These are phyloP conservation scores for Donacobius atricapilla DNA, from an alignment of 2,113 vertebrate species.

Conservation along the genomic window DNA sequence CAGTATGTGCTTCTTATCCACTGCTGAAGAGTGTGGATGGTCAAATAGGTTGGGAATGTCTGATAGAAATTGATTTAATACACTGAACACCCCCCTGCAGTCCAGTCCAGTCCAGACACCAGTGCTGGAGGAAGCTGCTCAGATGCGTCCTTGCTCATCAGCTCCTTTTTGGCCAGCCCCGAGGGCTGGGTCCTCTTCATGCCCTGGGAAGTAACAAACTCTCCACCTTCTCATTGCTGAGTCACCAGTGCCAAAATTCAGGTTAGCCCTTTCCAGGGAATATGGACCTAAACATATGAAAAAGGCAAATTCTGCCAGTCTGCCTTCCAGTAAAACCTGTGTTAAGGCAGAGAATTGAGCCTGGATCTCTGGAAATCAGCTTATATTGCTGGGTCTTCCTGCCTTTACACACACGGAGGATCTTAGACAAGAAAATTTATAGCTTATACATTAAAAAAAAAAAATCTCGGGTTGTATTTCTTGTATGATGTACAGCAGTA, in stretches of 20 bases:
- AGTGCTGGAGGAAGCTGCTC: neutral
- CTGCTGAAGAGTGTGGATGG: neutral
- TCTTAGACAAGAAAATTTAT: neutral
- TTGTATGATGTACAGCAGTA: neutral
- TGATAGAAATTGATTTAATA: neutral
- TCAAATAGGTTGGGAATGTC: neutral
- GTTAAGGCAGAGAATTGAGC: neutral
- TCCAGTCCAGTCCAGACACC: neutral
- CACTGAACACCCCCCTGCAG: neutral
- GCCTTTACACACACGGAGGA: fast-evolving
- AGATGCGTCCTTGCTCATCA: neutral
- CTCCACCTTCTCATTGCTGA: neutral
- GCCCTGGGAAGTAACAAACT: neutral
- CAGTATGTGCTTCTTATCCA: neutral
- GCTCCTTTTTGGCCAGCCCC: neutral
- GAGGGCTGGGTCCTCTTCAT: neutral
- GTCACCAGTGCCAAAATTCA: neutral
- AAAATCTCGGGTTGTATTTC: neutral
- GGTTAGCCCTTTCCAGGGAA: neutral
- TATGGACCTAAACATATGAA: fast-evolving
- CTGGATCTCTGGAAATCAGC: neutral
- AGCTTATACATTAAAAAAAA: neutral
- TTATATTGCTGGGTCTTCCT: neutral
- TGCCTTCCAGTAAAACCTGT: neutral
- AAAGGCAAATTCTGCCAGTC: neutral